Base-by-base conservation (phyloP, 2,888 invertebrate genomes). In the Pseudanteris insignis region DNA sequence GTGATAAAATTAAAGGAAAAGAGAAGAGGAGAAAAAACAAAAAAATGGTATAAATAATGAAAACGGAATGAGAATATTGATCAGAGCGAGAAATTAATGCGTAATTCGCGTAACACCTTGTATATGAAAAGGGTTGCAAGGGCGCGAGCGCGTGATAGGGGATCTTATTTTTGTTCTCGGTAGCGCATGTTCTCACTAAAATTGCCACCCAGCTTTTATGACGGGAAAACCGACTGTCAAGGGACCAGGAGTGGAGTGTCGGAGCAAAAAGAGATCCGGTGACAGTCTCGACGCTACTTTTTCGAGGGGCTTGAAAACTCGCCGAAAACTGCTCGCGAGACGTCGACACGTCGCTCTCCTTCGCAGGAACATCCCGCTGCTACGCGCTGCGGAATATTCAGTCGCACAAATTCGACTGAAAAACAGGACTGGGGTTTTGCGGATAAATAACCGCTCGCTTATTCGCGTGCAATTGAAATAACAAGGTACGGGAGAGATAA, bases 101-200 rank as follows among this genome's bases (percentile, higher is more conserved):
- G 47, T 50, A 50, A 47, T 51, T 63, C 51, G 48, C 32, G 50
- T 34, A 50, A 50, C 58, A 58, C 53, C 63, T 53, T 48, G 28
- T 58, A 44, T 51, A 25, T 36, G 48, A 26, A 44, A 60, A 64
- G 64, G 64, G 60, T 57, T 60, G 59, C 33, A 44, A 60, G 60
- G 48, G 53, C 37, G 64, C 55, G 48, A 60, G 44, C 25, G 53
- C 64, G 47, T 46, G 54, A 54, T 41, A 50, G 65, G 46, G 59
- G 63, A 55, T 59, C 60, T 63, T 59, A 63, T 66, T 64, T 66
- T 63, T 66, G 65, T 65, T 61, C 60, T 63, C 36, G 46, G 47
- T 44, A 30, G 44, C 46, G 57, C 63, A 64, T 54, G 50, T 63
- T 63, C 62, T 58, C 63, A 43, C 59, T 63, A 11, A 66, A 66